These are phyloP conservation scores for Etheostoma nigrum DNA, from an alignment of 2,797 vertebrate species.

Conservation along the genomic window DNA sequence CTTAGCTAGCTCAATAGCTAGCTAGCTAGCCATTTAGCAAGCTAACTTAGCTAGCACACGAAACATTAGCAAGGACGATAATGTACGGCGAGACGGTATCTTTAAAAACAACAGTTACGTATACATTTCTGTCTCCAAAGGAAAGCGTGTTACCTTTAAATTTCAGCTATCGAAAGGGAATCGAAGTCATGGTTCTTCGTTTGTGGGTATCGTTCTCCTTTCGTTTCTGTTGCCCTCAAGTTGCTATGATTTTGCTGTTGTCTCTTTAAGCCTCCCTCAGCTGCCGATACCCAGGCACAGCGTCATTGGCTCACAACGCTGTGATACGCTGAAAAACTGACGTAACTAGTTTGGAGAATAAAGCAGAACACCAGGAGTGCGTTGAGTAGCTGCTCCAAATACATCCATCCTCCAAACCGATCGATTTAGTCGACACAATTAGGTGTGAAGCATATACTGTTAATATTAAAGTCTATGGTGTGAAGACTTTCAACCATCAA, in stretches of 20 bases:
- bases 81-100: conserved; percentile 43
- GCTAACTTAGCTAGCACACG: conserved; percentile 66
- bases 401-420: conserved; percentile 16
- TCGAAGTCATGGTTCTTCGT: conserved; percentile 70
- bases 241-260: conserved; percentile 81
- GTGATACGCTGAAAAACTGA: conserved; percentile 58
- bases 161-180: conserved; percentile 53
- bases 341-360: conserved; percentile 79
- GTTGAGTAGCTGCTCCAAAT: conserved; percentile 1
- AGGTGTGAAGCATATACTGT: not conserved
- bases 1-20: conserved; percentile 60
- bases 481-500: not conserved
- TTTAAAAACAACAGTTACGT: conserved; percentile 16
- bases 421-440: conserved; percentile 2
- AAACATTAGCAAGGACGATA: conserved; percentile 51
- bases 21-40: conserved; percentile 69
- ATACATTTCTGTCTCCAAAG: not conserved
- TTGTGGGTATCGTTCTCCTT: conserved; percentile 57
- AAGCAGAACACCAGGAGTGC: conserved; percentile 15
- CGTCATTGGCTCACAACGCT: conserved; percentile 72
- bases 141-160: conserved; percentile 75
- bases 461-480: too few species aligned
- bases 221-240: conserved; percentile 67
- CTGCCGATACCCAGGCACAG: conserved; percentile 67
- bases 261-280: conserved; percentile 86